These are phyloP conservation scores for Coleophora deauratella DNA, from an alignment of 2,888 invertebrate genomes.

Conservation along the genomic window DNA sequence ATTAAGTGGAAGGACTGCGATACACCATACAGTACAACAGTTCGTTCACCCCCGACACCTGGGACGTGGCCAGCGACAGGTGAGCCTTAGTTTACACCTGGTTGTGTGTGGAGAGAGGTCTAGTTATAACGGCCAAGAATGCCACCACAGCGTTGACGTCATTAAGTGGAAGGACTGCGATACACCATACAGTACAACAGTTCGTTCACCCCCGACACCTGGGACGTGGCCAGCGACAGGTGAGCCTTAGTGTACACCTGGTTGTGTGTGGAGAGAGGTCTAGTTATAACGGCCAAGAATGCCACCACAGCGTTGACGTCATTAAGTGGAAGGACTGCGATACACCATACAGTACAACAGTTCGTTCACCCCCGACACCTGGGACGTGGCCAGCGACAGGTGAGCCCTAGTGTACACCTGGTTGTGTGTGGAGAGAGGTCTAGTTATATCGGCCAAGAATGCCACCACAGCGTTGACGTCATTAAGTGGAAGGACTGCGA, in stretches of 20 bases:
- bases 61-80: conserved; percentile 83
- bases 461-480: conserved; percentile 81
- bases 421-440: too few relatives aligned
- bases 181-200: conserved; percentile 96
- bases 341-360: conserved; percentile 96
- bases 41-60: conserved; percentile 92
- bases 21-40: conserved; percentile 96
- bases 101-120: too few relatives aligned
- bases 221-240: conserved; percentile 86
- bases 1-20: conserved; percentile 89
- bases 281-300: conserved; percentile 78
- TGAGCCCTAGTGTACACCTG: too few relatives aligned
- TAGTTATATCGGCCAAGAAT: conserved; percentile 78
- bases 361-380: conserved; percentile 92
- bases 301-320: conserved; percentile 81
- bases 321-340: conserved; percentile 90
- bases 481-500: conserved; percentile 90
- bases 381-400: conserved; percentile 86
- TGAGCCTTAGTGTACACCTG: too few relatives aligned
- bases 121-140: conserved; percentile 78
- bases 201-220: conserved; percentile 92
- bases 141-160: conserved; percentile 81
- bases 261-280: too few relatives aligned
- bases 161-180: conserved; percentile 90
- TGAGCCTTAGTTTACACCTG: too few relatives aligned